A percentile compares a stretch with the other conserved stretches of the same genome.
Evolutionary conservation across 1,140 invertebrate genomes (phyloP).

Genomic region (Rhopalosiphum padi): DNA sequence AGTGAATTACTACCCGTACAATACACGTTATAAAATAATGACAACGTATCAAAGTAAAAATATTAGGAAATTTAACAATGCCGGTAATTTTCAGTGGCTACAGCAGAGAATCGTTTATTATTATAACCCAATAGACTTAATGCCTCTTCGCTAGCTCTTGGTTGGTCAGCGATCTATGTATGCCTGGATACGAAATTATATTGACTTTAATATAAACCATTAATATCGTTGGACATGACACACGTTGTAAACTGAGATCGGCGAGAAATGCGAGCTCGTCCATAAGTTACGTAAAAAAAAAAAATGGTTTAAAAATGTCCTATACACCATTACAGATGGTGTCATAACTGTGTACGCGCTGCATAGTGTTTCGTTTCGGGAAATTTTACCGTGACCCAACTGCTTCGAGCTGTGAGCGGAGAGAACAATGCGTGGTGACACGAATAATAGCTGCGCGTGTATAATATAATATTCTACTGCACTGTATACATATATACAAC

Average conservation of each 20-base stretch:
- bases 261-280: background rate
- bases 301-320: background rate
- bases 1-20: too few species aligned
- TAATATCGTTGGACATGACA: too few species aligned
- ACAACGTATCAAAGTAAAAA: background rate
- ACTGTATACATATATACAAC: background rate
- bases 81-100: background rate
- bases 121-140: background rate
- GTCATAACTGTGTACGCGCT: background rate
- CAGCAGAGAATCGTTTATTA: background rate
- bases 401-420: background rate
- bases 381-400: constrained; percentile 7
- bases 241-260: too few species aligned
- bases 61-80: background rate
- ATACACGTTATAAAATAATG: too few species aligned
- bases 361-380: background rate
- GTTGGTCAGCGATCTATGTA: background rate
- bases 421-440: background rate
- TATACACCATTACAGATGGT: background rate
- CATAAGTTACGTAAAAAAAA: background rate
- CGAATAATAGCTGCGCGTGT: background rate
- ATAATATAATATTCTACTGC: background rate
- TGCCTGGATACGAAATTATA: too few species aligned
- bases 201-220: too few species aligned
- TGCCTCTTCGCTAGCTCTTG: background rate